phyloP scores from a whole-genome alignment of 2,797 vertebrate genomes.

The Heteromormyrus szaboi region DNA sequence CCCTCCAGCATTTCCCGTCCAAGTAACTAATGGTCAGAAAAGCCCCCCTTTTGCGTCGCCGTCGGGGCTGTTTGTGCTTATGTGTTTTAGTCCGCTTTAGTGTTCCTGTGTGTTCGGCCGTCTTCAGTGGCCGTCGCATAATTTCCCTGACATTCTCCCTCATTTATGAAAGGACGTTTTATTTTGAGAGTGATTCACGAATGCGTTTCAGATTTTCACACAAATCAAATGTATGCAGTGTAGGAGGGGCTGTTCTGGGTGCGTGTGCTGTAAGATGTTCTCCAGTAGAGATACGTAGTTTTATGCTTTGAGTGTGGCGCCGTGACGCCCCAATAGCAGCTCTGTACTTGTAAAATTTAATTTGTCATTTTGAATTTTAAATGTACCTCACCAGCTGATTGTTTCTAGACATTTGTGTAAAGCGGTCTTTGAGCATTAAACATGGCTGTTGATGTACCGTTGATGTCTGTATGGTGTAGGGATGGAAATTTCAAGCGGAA shows the following conservation, averaged over 20 bases:
- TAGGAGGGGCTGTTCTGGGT: slow-evolving; percentile 41
- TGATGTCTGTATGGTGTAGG: slow-evolving; percentile 18
- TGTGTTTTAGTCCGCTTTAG: slow-evolving; percentile 26
- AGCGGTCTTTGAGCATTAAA: slow-evolving; percentile 64
- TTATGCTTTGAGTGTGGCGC: slow-evolving; percentile 34
- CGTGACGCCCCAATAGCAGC: slow-evolving; percentile 41
- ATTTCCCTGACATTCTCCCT: slow-evolving; percentile 19
- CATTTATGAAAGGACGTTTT: neutral
- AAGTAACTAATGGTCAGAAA: neutral
- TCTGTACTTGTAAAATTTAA: slow-evolving; percentile 46
- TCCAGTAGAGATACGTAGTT: slow-evolving; percentile 50
- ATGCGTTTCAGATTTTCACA: slow-evolving; percentile 45
- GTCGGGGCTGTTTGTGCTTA: neutral
- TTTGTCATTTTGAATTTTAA: slow-evolving; percentile 50
- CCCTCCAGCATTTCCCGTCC: neutral
- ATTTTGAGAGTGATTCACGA: slow-evolving; percentile 29
- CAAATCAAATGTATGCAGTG: slow-evolving; percentile 59
- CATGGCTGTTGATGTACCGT: slow-evolving; percentile 54
- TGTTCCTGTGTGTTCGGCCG: slow-evolving; percentile 34
- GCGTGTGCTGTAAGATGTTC: slow-evolving; percentile 42
- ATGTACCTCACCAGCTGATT: slow-evolving; percentile 53
- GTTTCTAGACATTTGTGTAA: slow-evolving; percentile 57
- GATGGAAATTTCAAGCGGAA: neutral
- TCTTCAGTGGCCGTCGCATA: slow-evolving; percentile 49
- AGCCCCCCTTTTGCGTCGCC: neutral